Conservation (phyloP, 2,888 invertebrate genomes). For the Sphinx pinastri region DNA sequence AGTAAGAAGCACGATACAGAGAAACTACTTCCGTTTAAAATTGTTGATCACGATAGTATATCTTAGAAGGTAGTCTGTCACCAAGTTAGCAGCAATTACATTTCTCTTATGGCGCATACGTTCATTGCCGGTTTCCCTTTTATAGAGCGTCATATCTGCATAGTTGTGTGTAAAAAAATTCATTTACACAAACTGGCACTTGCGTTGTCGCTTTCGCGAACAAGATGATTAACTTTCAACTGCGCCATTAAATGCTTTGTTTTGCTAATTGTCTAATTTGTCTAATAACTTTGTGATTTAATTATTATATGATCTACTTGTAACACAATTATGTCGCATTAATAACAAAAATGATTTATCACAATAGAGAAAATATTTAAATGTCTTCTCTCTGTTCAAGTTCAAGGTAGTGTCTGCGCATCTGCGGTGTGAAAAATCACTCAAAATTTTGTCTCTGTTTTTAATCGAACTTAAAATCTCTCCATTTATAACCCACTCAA, state of each 20-base stretch:
- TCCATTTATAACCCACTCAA: too few species aligned
- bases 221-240: conserved; percentile 18
- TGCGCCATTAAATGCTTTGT: conserved; percentile 32
- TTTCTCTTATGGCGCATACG: background rate
- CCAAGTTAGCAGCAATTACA: conserved; percentile 9
- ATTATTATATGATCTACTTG: conserved; percentile 8
- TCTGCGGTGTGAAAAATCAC: too few species aligned
- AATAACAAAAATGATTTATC: too few species aligned
- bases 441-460: too few species aligned
- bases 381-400: too few species aligned
- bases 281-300: conserved; percentile 39
- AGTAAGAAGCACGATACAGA: background rate
- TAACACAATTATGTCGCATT: too few species aligned
- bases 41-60: too few species aligned
- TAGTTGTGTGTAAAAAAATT: conserved; percentile 18
- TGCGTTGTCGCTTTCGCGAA: conserved; percentile 22
- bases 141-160: conserved; percentile 16
- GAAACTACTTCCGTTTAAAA: background rate
- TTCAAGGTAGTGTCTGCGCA: too few species aligned
- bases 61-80: background rate
- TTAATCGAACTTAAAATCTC: too few species aligned
- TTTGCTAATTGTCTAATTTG: too few species aligned
- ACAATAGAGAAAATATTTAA: too few species aligned
- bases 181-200: conserved; percentile 18
- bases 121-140: conserved; percentile 14